Evolutionary conservation across 2,113 vertebrate species (phyloP), one percentile per base, ranked within the genome.

Genomic region (Anguilla rostrata): DNA sequence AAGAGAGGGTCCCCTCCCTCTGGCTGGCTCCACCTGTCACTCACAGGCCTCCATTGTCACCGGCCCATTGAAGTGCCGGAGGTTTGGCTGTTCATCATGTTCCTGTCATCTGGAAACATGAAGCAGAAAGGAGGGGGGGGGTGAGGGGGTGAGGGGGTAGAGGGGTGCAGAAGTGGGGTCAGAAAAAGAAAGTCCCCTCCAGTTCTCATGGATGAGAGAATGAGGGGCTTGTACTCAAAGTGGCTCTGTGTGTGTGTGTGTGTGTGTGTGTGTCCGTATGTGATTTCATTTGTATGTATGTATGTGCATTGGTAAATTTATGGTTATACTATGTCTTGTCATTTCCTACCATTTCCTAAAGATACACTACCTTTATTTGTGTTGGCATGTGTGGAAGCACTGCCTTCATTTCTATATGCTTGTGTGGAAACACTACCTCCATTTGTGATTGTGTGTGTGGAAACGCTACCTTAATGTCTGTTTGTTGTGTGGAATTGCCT

Each of bases 141-240:
- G 89, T 88, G 86, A 84, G 60, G 63, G 57, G 43, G 71, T 14
- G 88, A 71, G 78, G 88, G 89, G 88, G 85, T 60, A 86, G 41
- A 26, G 39, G 60, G 46, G 39, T 71, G 39, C 39, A 34, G 49
- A 63, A 63, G 57, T 83, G 83, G 83, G 78, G 83, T 22, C 87
- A 80, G 83, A 88, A 90, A 89, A 88, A 88, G 84, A n/a, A 85
- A 90, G 86, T 89, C 90, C 87, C 91, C 92, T 92, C 90, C 92
- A 88, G 90, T 96, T 96, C 94, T 94, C 93, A 93, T 91, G 90
- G 89, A 86, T 90, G 85, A 85, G 92, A 95, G 94, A 95, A 94
- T 92, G 93, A 93, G 90, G 90, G 91, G 86, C 89, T 94, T 93
- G 92, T 93, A 89, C 92, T 93, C 91, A 83, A 85, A 39, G 34